These are phyloP conservation scores for Panzeria rudis DNA, from an alignment of 2,888 invertebrate species.

Conservation along the genomic window DNA sequence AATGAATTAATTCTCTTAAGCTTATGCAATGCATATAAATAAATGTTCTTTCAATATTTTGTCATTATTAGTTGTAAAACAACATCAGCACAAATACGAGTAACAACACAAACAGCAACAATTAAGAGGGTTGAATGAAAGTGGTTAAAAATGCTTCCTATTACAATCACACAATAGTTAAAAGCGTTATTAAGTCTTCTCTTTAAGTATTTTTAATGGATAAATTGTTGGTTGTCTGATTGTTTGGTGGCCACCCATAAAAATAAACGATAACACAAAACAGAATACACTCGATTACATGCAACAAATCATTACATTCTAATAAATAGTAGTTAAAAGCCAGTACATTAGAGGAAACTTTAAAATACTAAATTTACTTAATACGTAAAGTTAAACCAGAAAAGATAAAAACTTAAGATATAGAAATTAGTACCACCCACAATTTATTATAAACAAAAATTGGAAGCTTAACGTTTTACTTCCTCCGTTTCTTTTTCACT, in stretches of 20 bases:
- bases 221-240: constrained; percentile 22
- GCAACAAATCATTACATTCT: constrained; percentile 37
- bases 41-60: constrained; percentile 19
- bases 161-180: background rate
- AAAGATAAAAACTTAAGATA: constrained; percentile 9
- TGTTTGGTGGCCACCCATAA: constrained; percentile 41
- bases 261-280: constrained; percentile 54
- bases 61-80: constrained; percentile 38
- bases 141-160: constrained; percentile 14
- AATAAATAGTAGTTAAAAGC: too few relatives aligned
- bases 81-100: background rate
- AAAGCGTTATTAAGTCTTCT: constrained; percentile 24
- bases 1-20: constrained; percentile 16
- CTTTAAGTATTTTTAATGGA: constrained; percentile 24
- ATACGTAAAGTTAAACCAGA: background rate
- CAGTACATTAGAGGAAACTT: too few relatives aligned
- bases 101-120: constrained; percentile 12
- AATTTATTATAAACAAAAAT: background rate
- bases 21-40: background rate
- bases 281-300: constrained; percentile 9
- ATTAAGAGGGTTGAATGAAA: constrained; percentile 45
- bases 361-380: background rate
- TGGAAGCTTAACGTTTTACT: background rate
- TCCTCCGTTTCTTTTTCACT: background rate
- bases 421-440: constrained; percentile 16